phyloP scores from a whole-genome alignment of 2,888 invertebrate species.

The Ichneumon xanthorius region DNA sequence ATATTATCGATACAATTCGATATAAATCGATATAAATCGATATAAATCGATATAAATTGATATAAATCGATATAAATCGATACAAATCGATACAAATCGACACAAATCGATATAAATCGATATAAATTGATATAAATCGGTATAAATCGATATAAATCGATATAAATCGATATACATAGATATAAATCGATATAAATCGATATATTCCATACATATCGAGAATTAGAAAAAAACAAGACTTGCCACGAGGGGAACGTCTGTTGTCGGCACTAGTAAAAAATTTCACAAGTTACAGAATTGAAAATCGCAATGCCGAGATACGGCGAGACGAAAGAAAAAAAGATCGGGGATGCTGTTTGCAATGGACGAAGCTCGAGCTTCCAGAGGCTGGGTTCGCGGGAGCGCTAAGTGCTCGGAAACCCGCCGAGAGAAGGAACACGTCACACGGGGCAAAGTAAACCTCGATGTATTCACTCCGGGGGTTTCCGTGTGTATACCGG shows the following conservation, averaged over 20 bases:
- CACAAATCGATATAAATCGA: not conserved
- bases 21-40: not conserved
- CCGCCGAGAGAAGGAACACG: constrained; percentile 17
- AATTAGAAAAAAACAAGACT: not conserved
- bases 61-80: not conserved
- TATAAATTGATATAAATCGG: not conserved
- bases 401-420: constrained; percentile 24
- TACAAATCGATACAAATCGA: not conserved
- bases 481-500: constrained; percentile 77
- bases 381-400: not conserved
- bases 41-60: not conserved
- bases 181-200: not conserved
- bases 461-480: constrained; percentile 70
- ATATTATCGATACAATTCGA: not conserved
- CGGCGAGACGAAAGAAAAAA: not conserved
- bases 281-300: not conserved
- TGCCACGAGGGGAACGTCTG: not conserved
- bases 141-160: not conserved
- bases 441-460: constrained; percentile 73
- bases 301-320: not conserved
- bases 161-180: too few relatives aligned
- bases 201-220: not conserved
- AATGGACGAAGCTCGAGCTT: constrained; percentile 70
- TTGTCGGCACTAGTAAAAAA: not conserved
- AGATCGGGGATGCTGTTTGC: constrained; percentile 67